A percentile compares a stretch with the other conserved stretches of the same genome.
Conservation (phyloP, 1,140 invertebrate species). For the Cecropterus lyciades region DNA sequence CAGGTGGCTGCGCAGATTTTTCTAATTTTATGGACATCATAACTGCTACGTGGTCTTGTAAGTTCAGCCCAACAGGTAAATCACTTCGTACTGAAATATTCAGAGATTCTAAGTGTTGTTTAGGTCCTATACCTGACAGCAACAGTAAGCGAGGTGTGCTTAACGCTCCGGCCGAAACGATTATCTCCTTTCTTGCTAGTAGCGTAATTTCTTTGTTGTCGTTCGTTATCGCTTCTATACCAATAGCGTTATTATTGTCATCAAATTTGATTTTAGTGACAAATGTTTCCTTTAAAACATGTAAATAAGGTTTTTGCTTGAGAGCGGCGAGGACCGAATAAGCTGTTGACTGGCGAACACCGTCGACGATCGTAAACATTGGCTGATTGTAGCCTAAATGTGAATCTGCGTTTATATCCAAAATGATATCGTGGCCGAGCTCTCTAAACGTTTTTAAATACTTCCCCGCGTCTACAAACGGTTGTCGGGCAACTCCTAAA, state of each 20-base stretch:
- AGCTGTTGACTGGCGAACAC: slow-evolving; percentile 74
- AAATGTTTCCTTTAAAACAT: slow-evolving; percentile 47
- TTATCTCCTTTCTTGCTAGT: slow-evolving; percentile 81
- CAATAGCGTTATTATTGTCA: slow-evolving; percentile 78
- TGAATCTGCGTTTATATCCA: slow-evolving; percentile 47
- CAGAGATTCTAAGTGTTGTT: slow-evolving; percentile 82
- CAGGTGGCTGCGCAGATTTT: slow-evolving; percentile 67
- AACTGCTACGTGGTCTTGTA: slow-evolving; percentile 90
- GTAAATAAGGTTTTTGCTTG: slow-evolving; percentile 81
- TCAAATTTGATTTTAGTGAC: slow-evolving; percentile 86
- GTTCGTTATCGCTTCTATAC: slow-evolving; percentile 64
- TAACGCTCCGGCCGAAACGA: slow-evolving; percentile 87
- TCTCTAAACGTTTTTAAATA: slow-evolving; percentile 51
- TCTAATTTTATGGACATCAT: slow-evolving; percentile 85
- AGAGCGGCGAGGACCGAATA: not conserved
- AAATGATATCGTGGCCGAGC: slow-evolving; percentile 42
- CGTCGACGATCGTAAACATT: slow-evolving; percentile 84
- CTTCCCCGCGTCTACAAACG: not conserved
- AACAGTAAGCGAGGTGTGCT: slow-evolving; percentile 87
- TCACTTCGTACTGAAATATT: slow-evolving; percentile 86
- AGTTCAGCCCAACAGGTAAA: slow-evolving; percentile 89
- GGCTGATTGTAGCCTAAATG: slow-evolving; percentile 46
- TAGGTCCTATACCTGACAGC: slow-evolving; percentile 89
- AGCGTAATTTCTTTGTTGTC: slow-evolving; percentile 84
- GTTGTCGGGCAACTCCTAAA: not conserved